Evolutionary conservation across 2,113 vertebrate species (phyloP).

Genomic region (Brachionichthys hirsutus): DNA sequence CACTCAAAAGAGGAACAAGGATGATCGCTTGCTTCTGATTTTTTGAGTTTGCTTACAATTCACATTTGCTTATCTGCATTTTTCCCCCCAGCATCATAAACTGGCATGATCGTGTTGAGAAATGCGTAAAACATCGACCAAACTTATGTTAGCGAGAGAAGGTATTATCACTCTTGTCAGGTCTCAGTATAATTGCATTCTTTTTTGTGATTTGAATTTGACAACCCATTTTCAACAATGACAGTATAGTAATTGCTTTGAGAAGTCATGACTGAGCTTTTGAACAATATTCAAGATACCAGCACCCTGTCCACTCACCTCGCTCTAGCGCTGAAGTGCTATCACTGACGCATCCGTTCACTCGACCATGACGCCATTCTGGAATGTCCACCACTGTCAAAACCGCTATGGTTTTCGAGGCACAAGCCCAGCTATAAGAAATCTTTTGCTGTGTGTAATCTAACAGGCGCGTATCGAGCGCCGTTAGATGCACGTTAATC

Average conservation of each 20-base stretch:
- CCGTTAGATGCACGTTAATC: conserved; percentile 35
- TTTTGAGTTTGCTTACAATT: too few species aligned
- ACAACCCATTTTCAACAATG: conserved; percentile 71
- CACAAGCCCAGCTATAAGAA: conserved; percentile 21
- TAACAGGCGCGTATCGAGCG: conserved; percentile 45
- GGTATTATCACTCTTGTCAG: conserved; percentile 64
- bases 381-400: conserved; percentile 62
- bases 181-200: conserved; percentile 67
- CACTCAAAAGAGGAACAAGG: too few species aligned
- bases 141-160: conserved; percentile 61
- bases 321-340: conserved; percentile 53
- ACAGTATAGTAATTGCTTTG: conserved; percentile 72
- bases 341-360: conserved; percentile 55
- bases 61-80: too few species aligned
- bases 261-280: conserved; percentile 66
- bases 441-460: conserved; percentile 40
- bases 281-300: conserved; percentile 65
- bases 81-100: too few species aligned
- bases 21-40: too few species aligned
- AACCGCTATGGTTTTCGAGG: conserved; percentile 20
- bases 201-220: conserved; percentile 69
- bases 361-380: too few species aligned
- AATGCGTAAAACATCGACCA: conserved; percentile 30
- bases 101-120: conserved; percentile 6
- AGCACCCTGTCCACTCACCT: conserved; percentile 27